A percentile compares a stretch with the other conserved stretches of the same genome.
phyloP scores from a whole-genome alignment of 2,888 invertebrate species.

The Synanthedon andrenaeformis region DNA sequence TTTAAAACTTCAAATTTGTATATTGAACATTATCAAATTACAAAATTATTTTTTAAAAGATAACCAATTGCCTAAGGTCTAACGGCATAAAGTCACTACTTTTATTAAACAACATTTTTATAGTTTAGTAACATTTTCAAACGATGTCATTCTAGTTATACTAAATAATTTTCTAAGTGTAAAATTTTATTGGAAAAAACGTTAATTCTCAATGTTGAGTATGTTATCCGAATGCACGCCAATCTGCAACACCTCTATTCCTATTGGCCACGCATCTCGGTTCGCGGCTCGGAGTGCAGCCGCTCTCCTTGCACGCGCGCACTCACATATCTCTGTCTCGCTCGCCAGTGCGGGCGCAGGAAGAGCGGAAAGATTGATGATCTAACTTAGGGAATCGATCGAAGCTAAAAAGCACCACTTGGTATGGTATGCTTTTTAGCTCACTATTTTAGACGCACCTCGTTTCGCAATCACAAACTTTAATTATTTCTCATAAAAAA shows the following conservation, averaged over 20 bases:
- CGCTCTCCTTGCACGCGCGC: constrained; percentile 27
- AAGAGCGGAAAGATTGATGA: constrained; percentile 54
- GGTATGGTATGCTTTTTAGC: constrained; percentile 15
- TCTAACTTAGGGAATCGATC: constrained; percentile 38
- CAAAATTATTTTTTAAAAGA: no score
- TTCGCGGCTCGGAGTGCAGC: constrained; percentile 4
- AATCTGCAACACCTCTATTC: constrained; percentile 22
- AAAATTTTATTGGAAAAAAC: constrained; percentile 1
- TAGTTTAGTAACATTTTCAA: no score
- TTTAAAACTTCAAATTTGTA: no score
- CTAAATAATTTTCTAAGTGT: no score
- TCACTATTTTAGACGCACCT: neutral
- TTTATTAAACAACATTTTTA: no score
- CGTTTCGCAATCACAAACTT: neutral
- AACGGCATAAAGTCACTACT: no score
- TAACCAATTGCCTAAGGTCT: no score
- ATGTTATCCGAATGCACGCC: constrained; percentile 19
- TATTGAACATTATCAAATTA: no score
- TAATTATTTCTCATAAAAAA: neutral
- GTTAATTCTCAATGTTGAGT: neutral
- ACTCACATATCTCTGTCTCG: constrained; percentile 17
- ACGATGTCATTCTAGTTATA: no score
- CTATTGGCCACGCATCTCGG: constrained; percentile 16
- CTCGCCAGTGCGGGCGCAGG: constrained; percentile 41
- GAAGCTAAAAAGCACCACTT: constrained; percentile 7